Conservation (phyloP, 2,797 vertebrate genomes). For the Hydrocynus forskahlii region DNA sequence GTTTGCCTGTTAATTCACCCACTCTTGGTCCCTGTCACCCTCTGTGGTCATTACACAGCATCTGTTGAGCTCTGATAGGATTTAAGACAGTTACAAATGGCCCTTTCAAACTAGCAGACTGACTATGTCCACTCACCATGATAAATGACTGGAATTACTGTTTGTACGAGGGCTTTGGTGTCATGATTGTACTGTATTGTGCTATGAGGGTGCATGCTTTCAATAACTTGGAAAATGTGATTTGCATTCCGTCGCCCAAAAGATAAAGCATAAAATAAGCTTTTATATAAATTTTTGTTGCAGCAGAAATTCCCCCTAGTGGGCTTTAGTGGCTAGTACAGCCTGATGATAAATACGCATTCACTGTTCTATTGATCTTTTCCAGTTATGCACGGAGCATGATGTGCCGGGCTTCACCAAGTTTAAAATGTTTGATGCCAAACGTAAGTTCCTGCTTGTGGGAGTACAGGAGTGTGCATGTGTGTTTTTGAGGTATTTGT, state of each 20-base stretch:
- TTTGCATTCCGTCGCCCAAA: neutral
- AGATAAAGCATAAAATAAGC: neutral
- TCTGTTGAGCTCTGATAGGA: slow-evolving; percentile 36
- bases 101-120: slow-evolving; percentile 14
- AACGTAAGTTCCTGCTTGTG: slow-evolving; percentile 84
- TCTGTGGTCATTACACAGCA: slow-evolving; percentile 19
- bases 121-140: slow-evolving; percentile 1
- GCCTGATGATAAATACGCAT: neutral
- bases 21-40: slow-evolving; percentile 14
- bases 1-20: slow-evolving; percentile 11
- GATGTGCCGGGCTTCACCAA: slow-evolving; percentile 93
- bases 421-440: slow-evolving; percentile 97
- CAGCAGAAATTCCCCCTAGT: slow-evolving; percentile 23
- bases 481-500: too few relatives aligned
- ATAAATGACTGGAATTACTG: slow-evolving; percentile 21
- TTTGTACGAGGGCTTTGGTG: neutral
- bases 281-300: neutral
- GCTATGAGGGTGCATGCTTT: neutral
- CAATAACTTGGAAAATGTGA: neutral
- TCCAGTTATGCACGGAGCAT: slow-evolving; percentile 92
- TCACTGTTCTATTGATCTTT: slow-evolving; percentile 54
- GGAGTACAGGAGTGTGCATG: too few relatives aligned
- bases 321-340: neutral
- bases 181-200: neutral
- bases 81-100: slow-evolving; percentile 19